These are phyloP conservation scores for Pollicipes pollicipes DNA, from an alignment of 1,140 invertebrate species.

Conservation along the genomic window DNA sequence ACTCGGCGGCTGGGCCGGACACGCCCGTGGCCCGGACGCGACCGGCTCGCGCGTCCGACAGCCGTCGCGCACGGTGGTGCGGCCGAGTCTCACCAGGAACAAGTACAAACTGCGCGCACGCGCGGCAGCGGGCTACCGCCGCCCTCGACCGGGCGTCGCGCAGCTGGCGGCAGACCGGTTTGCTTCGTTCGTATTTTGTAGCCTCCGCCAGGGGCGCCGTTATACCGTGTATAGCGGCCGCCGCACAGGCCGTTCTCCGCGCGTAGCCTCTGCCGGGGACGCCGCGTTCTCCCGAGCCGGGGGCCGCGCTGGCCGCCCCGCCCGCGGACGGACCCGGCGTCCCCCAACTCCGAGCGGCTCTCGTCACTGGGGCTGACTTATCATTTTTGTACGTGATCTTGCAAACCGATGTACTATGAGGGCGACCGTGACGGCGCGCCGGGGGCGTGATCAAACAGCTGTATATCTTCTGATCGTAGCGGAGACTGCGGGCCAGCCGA, in stretches of 20 bases:
- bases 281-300: too few relatives aligned
- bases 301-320: too few relatives aligned
- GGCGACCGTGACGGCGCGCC: not conserved
- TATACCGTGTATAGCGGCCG: not conserved
- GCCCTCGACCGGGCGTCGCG: not conserved
- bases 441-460: not conserved
- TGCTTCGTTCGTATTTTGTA: not conserved
- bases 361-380: not conserved
- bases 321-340: not conserved
- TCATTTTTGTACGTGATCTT: conserved; percentile 2
- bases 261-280: not conserved
- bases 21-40: too few relatives aligned
- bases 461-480: not conserved
- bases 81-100: not conserved
- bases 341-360: not conserved
- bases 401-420: not conserved
- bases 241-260: not conserved
- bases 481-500: not conserved
- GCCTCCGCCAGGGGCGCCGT: not conserved
- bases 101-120: not conserved
- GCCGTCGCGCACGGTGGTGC: too few relatives aligned
- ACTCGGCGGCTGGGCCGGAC: too few relatives aligned
- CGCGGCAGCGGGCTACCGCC: too few relatives aligned
- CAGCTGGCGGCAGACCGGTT: not conserved
- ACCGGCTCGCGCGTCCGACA: too few relatives aligned